phyloP scores from a whole-genome alignment of 1,140 invertebrate species.

The Ips nitidus region DNA sequence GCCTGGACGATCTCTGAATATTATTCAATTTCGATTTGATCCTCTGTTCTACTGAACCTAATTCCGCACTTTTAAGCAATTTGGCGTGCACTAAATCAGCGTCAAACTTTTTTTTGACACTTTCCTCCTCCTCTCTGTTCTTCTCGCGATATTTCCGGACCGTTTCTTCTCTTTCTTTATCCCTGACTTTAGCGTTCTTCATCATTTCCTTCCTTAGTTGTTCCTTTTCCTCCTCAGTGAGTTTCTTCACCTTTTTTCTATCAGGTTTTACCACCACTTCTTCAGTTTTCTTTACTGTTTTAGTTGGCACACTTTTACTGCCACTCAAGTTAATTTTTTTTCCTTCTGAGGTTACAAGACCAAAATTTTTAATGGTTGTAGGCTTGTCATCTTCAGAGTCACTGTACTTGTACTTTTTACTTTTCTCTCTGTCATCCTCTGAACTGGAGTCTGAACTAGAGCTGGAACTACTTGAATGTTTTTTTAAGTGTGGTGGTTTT shows the following conservation, averaged over 20 bases:
- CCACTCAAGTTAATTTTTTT: constrained; percentile 47
- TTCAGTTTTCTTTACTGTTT: constrained; percentile 37
- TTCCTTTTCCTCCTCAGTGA: constrained; percentile 73
- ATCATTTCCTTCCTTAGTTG: constrained; percentile 78
- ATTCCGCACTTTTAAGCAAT: constrained; percentile 66
- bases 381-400: constrained; percentile 36
- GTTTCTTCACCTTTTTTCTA: constrained; percentile 48
- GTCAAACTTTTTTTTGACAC: constrained; percentile 52
- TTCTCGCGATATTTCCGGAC: constrained; percentile 66
- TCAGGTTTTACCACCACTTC: constrained; percentile 29
- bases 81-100: constrained; percentile 63
- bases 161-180: constrained; percentile 66
- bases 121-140: constrained; percentile 61
- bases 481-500: constrained; percentile 25
- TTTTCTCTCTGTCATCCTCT: neutral
- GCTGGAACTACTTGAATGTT: constrained; percentile 4
- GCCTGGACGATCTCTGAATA: constrained; percentile 67
- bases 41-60: constrained; percentile 69
- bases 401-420: constrained; percentile 16
- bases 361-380: constrained; percentile 47
- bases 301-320: constrained; percentile 15
- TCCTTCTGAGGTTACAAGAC: constrained; percentile 56
- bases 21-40: constrained; percentile 81
- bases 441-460: constrained; percentile 15
- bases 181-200: constrained; percentile 71